phyloP scores from a whole-genome alignment of 2,113 vertebrate genomes.

The Hepsetus odoe region DNA sequence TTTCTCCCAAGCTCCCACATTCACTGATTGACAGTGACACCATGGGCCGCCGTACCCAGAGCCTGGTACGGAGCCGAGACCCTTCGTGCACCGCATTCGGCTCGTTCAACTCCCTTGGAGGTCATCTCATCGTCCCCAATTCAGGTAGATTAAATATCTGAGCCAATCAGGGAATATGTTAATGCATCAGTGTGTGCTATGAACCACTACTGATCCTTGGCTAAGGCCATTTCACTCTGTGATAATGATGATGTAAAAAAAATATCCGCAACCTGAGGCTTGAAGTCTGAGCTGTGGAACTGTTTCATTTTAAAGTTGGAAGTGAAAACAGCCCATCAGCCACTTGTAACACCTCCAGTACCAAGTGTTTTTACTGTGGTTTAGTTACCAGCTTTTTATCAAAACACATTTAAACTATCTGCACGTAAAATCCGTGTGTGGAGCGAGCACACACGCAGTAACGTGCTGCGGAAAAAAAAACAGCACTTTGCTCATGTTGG shows the following conservation, averaged over 20 bases:
- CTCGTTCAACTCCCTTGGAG: slow-evolving; percentile 94
- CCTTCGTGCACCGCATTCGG: slow-evolving; percentile 91
- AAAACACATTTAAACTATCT: no score
- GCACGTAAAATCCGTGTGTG: no score
- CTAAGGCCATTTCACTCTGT: no score
- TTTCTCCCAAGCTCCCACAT: slow-evolving; percentile 90
- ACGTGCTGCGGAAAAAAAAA: no score
- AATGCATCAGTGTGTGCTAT: not conserved
- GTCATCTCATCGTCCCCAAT: slow-evolving; percentile 93
- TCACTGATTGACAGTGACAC: slow-evolving; percentile 88
- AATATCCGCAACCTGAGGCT: not conserved
- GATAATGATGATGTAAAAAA: no score
- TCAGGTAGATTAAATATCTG: slow-evolving; percentile 79
- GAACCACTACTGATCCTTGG: not conserved
- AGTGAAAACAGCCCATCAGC: not conserved
- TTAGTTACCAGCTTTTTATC: no score
- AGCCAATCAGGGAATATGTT: not conserved
- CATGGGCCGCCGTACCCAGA: slow-evolving; percentile 87
- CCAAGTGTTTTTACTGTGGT: not conserved
- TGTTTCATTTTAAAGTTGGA: not conserved
- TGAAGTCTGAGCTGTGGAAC: not conserved
- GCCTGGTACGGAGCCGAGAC: slow-evolving; percentile 86
- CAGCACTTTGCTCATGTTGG: no score
- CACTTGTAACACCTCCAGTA: not conserved
- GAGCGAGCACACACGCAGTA: no score